Evolutionary conservation across 2,113 vertebrate genomes (phyloP).

Genomic region (Blennius ocellaris): DNA sequence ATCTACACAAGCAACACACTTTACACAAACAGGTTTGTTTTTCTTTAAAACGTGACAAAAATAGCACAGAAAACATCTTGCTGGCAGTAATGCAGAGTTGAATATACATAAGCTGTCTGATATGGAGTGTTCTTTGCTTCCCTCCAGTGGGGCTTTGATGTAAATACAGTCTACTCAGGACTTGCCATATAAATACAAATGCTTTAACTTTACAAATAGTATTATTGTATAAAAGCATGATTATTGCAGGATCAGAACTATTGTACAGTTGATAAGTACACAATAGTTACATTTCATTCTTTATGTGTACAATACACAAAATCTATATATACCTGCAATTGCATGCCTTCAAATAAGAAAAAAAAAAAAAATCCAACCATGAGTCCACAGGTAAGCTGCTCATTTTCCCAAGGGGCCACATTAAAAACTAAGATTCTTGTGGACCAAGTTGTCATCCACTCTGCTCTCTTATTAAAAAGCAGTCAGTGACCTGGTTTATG

Average conservation of each 20-base stretch:
- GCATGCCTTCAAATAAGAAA: background rate
- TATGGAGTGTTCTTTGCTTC: conserved; percentile 5
- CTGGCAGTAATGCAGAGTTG: background rate
- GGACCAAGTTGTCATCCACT: too few relatives aligned
- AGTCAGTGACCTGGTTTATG: too few relatives aligned
- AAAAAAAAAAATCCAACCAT: background rate
- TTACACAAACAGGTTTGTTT: background rate
- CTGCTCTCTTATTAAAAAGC: too few relatives aligned
- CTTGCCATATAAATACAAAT: conserved; percentile 1
- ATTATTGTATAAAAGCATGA: background rate
- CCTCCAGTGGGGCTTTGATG: conserved; percentile 35
- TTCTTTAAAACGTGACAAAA: background rate
- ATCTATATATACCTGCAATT: background rate
- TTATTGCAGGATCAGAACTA: conserved; percentile 4
- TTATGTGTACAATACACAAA: background rate
- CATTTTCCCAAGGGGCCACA: too few relatives aligned
- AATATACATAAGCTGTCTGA: background rate
- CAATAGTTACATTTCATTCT: background rate
- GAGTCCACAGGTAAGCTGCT: too few relatives aligned
- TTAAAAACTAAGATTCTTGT: too few relatives aligned
- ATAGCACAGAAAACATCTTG: background rate
- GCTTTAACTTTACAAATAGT: background rate
- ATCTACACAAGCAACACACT: background rate
- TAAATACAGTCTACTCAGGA: background rate
- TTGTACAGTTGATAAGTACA: background rate